Evolutionary conservation across 1,140 invertebrate genomes (phyloP).

Genomic region (Oreohelix idahoensis): DNA sequence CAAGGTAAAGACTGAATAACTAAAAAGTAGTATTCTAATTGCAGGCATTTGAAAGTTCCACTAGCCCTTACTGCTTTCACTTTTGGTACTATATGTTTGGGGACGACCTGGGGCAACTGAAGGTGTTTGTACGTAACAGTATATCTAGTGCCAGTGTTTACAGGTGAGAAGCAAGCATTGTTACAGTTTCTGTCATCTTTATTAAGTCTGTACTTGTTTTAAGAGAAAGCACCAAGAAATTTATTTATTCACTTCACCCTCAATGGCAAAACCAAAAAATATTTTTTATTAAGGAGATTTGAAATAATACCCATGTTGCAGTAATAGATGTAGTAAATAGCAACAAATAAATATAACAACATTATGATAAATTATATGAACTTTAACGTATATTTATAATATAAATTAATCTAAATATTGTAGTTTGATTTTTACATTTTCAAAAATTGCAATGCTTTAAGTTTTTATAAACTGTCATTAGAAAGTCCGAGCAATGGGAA

Average conservation of each 20-base stretch:
- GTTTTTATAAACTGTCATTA: neutral
- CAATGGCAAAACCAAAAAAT: neutral
- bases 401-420: neutral
- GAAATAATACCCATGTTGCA: too few relatives aligned
- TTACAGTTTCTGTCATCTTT: neutral
- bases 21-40: neutral
- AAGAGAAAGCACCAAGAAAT: neutral
- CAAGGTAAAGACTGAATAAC: too few relatives aligned
- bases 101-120: neutral
- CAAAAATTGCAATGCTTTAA: neutral
- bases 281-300: too few relatives aligned
- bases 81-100: slow-evolving; percentile 14
- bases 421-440: neutral
- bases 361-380: too few relatives aligned
- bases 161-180: neutral
- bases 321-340: too few relatives aligned
- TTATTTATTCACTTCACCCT: neutral
- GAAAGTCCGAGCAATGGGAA: neutral
- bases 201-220: neutral
- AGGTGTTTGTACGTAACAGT: neutral
- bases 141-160: neutral
- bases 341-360: too few relatives aligned
- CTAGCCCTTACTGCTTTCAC: neutral
- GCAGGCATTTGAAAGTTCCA: neutral
- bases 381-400: too few relatives aligned